Conservation (phyloP, 2,797 vertebrate species). For the Muscicapa striata region DNA sequence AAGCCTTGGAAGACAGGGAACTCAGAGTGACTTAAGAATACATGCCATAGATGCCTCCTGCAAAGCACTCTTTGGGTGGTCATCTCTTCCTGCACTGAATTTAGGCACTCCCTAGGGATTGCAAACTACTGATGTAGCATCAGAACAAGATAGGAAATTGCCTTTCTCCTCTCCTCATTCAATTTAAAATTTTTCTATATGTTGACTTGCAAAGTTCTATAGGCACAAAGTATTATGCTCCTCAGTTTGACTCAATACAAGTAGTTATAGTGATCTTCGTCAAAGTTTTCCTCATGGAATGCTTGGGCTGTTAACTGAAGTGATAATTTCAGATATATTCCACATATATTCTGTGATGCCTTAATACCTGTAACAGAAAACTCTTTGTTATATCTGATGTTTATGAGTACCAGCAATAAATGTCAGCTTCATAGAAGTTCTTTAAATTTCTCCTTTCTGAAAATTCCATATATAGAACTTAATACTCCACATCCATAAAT, state of each 20-base stretch:
- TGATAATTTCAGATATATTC: not conserved
- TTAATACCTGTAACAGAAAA: not conserved
- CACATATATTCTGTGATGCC: not conserved
- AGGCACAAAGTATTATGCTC: not conserved
- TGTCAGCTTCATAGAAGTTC: not conserved
- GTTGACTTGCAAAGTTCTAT: not conserved
- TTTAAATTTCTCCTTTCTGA: not conserved
- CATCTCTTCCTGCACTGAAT: not conserved
- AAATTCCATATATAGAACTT: not conserved
- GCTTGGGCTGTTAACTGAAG: not conserved
- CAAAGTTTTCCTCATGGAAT: not conserved
- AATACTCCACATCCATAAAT: not conserved
- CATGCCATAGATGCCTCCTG: accelerated
- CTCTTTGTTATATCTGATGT: not conserved
- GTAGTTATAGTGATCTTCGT: not conserved
- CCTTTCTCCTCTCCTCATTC: not conserved
- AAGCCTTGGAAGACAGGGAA: not conserved
- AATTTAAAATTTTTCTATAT: not conserved
- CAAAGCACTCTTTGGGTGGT: not conserved
- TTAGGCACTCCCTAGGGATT: not conserved
- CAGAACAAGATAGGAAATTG: not conserved
- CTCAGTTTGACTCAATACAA: not conserved
- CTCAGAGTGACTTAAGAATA: not conserved
- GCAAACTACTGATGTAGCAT: not conserved
- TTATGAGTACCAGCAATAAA: not conserved